Base-by-base conservation (phyloP, 2,888 invertebrate genomes). In the Escarpia spicata region DNA sequence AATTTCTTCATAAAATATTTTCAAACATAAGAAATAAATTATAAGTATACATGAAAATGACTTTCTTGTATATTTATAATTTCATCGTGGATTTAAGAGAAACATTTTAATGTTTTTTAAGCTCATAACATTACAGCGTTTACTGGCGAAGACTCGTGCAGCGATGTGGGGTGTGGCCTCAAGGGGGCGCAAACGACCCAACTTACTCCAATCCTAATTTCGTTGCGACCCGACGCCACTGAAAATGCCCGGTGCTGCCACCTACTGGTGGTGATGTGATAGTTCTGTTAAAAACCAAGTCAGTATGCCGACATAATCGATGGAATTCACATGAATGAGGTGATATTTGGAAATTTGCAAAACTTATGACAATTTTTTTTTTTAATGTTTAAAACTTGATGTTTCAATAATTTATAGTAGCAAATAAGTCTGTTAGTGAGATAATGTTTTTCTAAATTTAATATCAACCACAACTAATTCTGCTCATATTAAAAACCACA, bases 201-300 rank as follows among this genome's bases (percentile, higher is more conserved):
- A 98, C 98, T 98, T 98, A 98, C 98, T 98, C 98, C 97, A 98
- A 98, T 98, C 98, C 98, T 97, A 98, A 98, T 97, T 98, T 98
- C 97, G 98, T 98, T 97, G 98, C 98, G 97, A 98, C 98, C 97
- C 98, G 98, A 96, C 98, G 98, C 98, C 98, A 98, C 97, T 98
- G 98, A 92, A 96, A 95, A 94, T 95, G 95, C 92, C 95, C 95
- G 9, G 92, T 92, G 92, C 92, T 93, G 37, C 93, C 93, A 43
- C 75, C 6, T 75, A 75, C 75, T 4, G 75, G 75, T 6, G 75
- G 75, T 26, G 75, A 75, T 75, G 75, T 26, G 26, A 75, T 26
- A 26, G 26, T 75, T 75, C 75, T 75, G 75, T 75, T 75, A 75
- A 75, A 19, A 15, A 75, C 75, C 19, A 75, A 75, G 75, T 75